Conservation (phyloP, 2,888 invertebrate species). For the Boloria selene region DNA sequence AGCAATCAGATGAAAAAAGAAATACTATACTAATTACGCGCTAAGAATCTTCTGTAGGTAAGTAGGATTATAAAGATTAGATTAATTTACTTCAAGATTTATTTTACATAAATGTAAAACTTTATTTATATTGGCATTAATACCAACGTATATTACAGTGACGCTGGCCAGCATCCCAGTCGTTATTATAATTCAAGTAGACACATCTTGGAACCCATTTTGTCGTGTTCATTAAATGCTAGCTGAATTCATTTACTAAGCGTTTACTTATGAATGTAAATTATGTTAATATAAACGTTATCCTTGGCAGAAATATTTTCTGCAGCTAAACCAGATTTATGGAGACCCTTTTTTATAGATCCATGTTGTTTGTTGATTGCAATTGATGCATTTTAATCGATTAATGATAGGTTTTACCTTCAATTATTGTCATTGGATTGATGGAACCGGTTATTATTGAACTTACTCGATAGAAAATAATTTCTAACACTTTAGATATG, state of each 20-base stretch:
- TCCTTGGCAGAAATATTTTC: constrained; percentile 39
- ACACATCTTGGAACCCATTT: constrained; percentile 52
- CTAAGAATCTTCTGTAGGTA: background rate
- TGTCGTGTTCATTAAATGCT: constrained; percentile 42
- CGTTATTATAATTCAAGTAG: constrained; percentile 57
- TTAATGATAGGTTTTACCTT: constrained; percentile 4
- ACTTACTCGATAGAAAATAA: too few relatives aligned
- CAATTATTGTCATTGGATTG: background rate
- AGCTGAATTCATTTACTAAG: constrained; percentile 37
- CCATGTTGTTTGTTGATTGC: constrained; percentile 6
- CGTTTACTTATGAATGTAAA: constrained; percentile 35
- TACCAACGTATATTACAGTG: constrained; percentile 45
- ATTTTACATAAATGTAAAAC: constrained; percentile 41
- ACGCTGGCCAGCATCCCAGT: constrained; percentile 60
- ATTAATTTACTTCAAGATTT: background rate
- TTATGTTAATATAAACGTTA: constrained; percentile 38
- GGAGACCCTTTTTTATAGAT: constrained; percentile 25
- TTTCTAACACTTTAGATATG: too few relatives aligned
- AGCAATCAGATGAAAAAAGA: too few relatives aligned
- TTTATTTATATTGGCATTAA: constrained; percentile 63
- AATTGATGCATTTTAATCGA: constrained; percentile 20
- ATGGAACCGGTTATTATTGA: too few relatives aligned
- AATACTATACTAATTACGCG: background rate
- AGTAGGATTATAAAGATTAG: background rate
- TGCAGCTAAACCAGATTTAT: constrained; percentile 30